Percentiles rank a stretch among this genome's conserved stretches.
Evolutionary conservation across 2,797 vertebrate genomes (phyloP).

Genomic region (Spinus pinus): DNA sequence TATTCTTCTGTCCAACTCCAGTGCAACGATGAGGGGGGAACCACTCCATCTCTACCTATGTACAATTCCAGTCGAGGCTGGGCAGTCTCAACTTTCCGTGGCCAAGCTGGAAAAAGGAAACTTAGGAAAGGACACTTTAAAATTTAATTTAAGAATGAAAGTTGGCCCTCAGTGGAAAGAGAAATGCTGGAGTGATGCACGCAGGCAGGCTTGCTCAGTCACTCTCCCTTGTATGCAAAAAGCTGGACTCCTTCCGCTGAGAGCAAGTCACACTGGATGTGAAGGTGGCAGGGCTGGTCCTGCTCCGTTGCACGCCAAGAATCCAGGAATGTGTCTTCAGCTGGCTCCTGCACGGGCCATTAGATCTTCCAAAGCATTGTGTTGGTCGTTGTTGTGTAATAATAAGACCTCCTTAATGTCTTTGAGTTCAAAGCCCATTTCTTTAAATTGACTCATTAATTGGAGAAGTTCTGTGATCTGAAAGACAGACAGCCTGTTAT

Average conservation of each 20-base stretch:
- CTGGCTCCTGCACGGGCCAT: constrained; percentile 92
- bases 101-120: constrained; percentile 55
- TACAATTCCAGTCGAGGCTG: constrained; percentile 21
- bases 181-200: constrained; percentile 13
- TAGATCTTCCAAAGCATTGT: constrained; percentile 93
- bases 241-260: neutral
- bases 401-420: constrained; percentile 95
- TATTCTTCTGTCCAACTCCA: constrained; percentile 45
- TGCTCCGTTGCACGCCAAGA: neutral
- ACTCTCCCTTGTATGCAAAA: neutral
- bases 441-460: constrained; percentile 95
- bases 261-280: neutral
- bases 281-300: neutral
- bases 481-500: neutral
- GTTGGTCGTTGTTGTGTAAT: constrained; percentile 93
- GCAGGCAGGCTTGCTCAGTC: neutral
- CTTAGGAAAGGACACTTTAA: constrained; percentile 69
- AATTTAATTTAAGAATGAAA: constrained; percentile 50
- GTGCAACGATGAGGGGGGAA: neutral
- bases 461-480: constrained; percentile 94
- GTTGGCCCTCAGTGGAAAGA: constrained; percentile 31
- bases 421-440: constrained; percentile 97
- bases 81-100: constrained; percentile 21
- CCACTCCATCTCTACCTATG: constrained; percentile 12
- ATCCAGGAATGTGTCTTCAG: constrained; percentile 70